Evolutionary conservation across 2,797 vertebrate species (phyloP).

Genomic region (Siniperca scherzeri): DNA sequence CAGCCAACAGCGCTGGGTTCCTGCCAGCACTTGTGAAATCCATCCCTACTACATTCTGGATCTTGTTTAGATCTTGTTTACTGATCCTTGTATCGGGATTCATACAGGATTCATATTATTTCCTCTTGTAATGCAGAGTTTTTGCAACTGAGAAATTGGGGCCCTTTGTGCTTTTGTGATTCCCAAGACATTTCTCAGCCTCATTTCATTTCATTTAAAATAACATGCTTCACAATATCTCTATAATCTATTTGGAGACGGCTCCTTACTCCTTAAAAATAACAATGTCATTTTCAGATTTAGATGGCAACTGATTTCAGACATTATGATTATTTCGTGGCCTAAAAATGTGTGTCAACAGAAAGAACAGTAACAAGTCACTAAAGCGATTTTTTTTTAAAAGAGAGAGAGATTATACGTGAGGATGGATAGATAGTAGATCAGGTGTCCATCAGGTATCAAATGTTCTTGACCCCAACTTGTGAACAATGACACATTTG

Average conservation of each 20-base stretch:
- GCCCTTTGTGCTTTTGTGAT: not conserved
- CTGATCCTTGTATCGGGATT: not conserved
- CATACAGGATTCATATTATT: not conserved
- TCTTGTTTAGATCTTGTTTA: constrained; percentile 8
- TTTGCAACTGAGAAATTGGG: not conserved
- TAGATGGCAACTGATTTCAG: not conserved
- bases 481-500: not conserved
- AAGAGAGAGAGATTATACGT: not conserved
- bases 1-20: constrained; percentile 20
- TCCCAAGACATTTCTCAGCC: not conserved
- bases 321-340: not conserved
- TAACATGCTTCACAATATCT: not conserved
- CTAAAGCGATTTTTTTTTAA: not conserved
- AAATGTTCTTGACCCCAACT: not conserved
- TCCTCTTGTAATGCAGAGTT: not conserved
- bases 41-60: constrained; percentile 13
- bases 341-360: not conserved
- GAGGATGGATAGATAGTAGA: not conserved
- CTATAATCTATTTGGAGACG: not conserved
- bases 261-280: not conserved
- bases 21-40: constrained; percentile 63
- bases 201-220: not conserved
- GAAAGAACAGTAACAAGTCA: not conserved
- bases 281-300: not conserved
- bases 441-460: not conserved